phyloP scores from a whole-genome alignment of 2,113 vertebrate species.

The Nestor notabilis region DNA sequence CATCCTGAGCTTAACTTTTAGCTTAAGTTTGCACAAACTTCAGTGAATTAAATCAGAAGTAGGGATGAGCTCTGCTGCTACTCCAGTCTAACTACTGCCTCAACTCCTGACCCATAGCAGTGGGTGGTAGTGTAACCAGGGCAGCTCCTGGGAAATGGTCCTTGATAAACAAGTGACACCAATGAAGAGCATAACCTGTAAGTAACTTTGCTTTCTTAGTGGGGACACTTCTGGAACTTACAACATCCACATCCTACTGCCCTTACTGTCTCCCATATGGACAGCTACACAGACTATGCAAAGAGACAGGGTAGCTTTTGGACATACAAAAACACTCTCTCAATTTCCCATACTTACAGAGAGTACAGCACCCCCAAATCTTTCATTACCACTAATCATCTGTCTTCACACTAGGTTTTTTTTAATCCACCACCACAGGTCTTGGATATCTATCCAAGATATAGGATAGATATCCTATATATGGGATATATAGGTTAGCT shows the following conservation, averaged over 20 bases:
- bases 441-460: no score
- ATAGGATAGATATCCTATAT: no score
- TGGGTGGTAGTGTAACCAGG: neutral
- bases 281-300: neutral
- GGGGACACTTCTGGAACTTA: neutral
- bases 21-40: neutral
- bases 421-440: neutral
- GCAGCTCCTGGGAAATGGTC: neutral
- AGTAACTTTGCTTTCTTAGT: neutral
- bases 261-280: neutral
- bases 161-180: neutral
- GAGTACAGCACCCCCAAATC: neutral
- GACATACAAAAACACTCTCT: neutral
- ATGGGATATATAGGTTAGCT: no score
- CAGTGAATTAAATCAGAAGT: neutral
- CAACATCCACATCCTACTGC: neutral
- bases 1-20: neutral
- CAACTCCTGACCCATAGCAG: neutral
- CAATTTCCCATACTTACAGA: neutral
- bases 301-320: neutral
- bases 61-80: neutral
- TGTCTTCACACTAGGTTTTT: neutral
- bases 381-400: neutral
- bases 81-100: neutral
- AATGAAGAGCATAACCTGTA: accelerated